Evolutionary conservation across 2,113 vertebrate genomes (phyloP).

Genomic region (Diglossa brunneiventris): DNA sequence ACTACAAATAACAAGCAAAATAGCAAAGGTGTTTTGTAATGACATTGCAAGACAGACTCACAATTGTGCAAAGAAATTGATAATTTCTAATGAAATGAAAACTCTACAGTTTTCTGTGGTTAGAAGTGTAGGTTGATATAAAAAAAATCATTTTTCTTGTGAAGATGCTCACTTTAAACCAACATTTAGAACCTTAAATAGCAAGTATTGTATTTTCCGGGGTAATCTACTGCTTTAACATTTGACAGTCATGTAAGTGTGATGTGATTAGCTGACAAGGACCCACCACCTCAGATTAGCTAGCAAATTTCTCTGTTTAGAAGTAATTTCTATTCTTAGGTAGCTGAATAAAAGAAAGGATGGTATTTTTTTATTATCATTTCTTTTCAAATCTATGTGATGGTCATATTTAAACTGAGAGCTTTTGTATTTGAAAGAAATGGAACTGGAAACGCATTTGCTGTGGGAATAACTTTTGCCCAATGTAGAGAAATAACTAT

Average conservation of each 20-base stretch:
- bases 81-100: neutral
- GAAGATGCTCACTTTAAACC: neutral
- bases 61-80: neutral
- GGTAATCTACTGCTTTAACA: neutral
- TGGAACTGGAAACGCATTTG: neutral
- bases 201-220: neutral
- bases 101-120: neutral
- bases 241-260: neutral
- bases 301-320: neutral
- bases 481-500: neutral
- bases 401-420: neutral
- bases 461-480: neutral
- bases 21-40: neutral
- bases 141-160: neutral
- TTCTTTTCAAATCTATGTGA: neutral
- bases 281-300: neutral
- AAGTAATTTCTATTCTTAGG: neutral
- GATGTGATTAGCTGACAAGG: neutral
- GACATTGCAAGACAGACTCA: neutral
- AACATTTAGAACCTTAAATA: neutral
- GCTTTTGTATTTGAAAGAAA: neutral
- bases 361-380: neutral
- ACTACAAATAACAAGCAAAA: neutral
- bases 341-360: neutral
- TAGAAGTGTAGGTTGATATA: neutral